Base-by-base conservation (phyloP, 2,797 vertebrate species). In the Neopelma chrysocephalum region DNA sequence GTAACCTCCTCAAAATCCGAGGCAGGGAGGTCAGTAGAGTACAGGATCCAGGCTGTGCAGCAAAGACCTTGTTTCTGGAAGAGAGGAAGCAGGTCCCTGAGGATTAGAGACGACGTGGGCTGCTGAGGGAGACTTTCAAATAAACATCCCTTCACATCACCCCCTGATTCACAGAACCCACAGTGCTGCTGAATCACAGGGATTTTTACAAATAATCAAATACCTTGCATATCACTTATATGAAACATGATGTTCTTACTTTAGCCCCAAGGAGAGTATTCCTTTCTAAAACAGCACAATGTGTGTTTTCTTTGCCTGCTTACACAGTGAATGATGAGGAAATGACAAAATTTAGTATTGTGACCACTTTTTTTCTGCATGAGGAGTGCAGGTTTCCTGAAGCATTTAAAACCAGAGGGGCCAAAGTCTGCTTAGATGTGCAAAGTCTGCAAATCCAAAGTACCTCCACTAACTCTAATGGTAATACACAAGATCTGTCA, bases 141-240 rank as follows among this genome's bases (percentile, higher is more conserved):
- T 84, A 96, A 94, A 96, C 92, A 90, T 85, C 90, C 82, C 79
- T 34, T 91, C 82, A 73, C 72, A 81, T 91, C 93, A 88, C 54
- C 80, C 69, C 69, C 76, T 81, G 82, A 87, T 83, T 88, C 95
- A 91, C 70, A 88, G 69, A 87, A 77, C 70, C 62, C 82, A 48
- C 47, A 79, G 73, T 11, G 50, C 88, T 90, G 85, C 86, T 93
- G 88, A 93, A 90, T 90, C 86, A 77, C 86, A n/a, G 56, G 26
- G 56, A 87, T 84, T 92, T 92, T 90, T 95, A 87, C 92, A 96
- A 96, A 96, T 93, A 97, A 95, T 94, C 93, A 93, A 94, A 93
- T 92, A 68, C 56, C 83, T 96, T 76, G 56, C 51, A 58, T 90
- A 68, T 95, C 68, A 43, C 34, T 50, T 90, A 64, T 42, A 60